phyloP scores from a whole-genome alignment of 1,140 invertebrate species.

The Philotrypesis tridentata region DNA sequence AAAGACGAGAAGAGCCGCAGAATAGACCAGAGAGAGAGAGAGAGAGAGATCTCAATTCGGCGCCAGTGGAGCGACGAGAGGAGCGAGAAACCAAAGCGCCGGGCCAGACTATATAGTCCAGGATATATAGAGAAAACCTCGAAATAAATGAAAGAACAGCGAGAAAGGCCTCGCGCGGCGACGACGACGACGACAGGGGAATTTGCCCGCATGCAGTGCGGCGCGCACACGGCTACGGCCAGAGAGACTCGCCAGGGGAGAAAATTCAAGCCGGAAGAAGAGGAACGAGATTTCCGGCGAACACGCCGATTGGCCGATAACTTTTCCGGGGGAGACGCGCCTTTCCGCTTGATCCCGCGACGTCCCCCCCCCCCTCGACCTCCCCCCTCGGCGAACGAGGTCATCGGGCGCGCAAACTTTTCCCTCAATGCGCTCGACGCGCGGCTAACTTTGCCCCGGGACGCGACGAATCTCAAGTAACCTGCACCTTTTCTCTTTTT shows the following conservation, averaged over 20 bases:
- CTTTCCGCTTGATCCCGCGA: conserved; percentile 47
- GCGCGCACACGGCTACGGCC: background rate
- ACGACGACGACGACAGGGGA: background rate
- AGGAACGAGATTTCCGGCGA: conserved; percentile 24
- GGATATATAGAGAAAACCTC: background rate
- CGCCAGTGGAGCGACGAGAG: background rate
- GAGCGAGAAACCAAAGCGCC: background rate
- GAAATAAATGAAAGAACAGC: conserved; percentile 10
- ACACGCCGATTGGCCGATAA: conserved; percentile 41
- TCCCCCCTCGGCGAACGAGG: too few relatives aligned
- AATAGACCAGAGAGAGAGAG: too few relatives aligned
- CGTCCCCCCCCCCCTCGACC: too few relatives aligned
- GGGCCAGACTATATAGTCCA: too few relatives aligned
- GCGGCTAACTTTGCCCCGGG: conserved; percentile 37
- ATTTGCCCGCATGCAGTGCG: background rate
- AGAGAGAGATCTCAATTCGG: background rate
- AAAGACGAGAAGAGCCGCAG: background rate
- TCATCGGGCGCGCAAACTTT: conserved; percentile 55
- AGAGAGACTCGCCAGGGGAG: background rate
- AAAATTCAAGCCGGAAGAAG: conserved; percentile 30
- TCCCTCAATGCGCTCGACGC: conserved; percentile 39
- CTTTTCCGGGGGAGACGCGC: background rate
- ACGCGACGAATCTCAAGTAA: conserved; percentile 50
- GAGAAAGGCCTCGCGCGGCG: background rate
- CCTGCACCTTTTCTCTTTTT: background rate